Percentiles rank a stretch among this genome's conserved stretches.
phyloP scores from a whole-genome alignment of 2,888 invertebrate species.

The Temnothorax unifasciatus region DNA sequence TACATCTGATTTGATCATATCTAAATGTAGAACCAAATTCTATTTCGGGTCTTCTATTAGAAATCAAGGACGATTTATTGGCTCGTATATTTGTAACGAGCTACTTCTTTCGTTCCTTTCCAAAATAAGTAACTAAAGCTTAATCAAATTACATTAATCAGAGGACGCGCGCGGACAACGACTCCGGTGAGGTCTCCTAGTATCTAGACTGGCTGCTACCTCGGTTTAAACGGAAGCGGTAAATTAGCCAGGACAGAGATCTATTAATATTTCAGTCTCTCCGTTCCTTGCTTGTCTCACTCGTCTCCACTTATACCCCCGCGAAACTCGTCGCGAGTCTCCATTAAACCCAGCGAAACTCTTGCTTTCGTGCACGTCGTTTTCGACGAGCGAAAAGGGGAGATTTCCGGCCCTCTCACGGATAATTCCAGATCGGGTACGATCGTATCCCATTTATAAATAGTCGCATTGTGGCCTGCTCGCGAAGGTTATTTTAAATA shows the following conservation, averaged over 20 bases:
- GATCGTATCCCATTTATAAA: background rate
- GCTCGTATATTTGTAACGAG: background rate
- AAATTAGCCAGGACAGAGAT: constrained; percentile 76
- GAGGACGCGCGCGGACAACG: constrained; percentile 28
- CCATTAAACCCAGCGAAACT: constrained; percentile 63
- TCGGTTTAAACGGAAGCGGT: constrained; percentile 74
- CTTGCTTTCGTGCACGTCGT: constrained; percentile 60
- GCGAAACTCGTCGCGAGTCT: constrained; percentile 49
- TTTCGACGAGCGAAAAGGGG: constrained; percentile 16
- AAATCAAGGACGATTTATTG: constrained; percentile 29
- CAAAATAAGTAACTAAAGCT: background rate
- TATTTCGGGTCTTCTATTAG: constrained; percentile 14
- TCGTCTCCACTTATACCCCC: constrained; percentile 29
- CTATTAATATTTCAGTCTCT: constrained; percentile 73
- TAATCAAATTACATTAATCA: constrained; percentile 26
- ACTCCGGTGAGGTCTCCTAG: constrained; percentile 30
- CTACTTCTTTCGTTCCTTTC: constrained; percentile 4
- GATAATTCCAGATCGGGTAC: constrained; percentile 40
- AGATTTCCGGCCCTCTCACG: constrained; percentile 44
- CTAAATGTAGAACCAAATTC: constrained; percentile 27
- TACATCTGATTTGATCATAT: constrained; percentile 32
- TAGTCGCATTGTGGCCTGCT: background rate
- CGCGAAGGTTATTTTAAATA: background rate
- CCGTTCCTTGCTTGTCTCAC: constrained; percentile 30
- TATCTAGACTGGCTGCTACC: constrained; percentile 48